Conservation (phyloP, 2,113 vertebrate genomes). For the Pionites leucogaster region DNA sequence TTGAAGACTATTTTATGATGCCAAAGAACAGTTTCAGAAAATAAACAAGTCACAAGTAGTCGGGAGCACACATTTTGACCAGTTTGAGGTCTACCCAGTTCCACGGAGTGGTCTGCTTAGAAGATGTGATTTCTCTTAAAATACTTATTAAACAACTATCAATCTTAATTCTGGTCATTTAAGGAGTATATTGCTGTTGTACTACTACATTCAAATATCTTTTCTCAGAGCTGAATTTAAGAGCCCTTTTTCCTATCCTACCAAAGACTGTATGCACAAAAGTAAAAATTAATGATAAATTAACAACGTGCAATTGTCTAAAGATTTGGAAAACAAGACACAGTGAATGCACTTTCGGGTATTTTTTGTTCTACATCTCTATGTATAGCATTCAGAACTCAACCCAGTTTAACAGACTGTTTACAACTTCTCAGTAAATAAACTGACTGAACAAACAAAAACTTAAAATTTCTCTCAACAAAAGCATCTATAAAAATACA, state of each 20-base stretch:
- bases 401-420: background rate
- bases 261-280: background rate
- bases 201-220: background rate
- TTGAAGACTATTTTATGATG: background rate
- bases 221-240: background rate
- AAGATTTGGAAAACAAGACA: background rate
- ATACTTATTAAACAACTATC: background rate
- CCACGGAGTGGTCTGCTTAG: background rate
- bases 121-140: background rate
- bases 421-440: background rate
- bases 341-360: background rate
- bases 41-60: background rate
- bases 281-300: background rate
- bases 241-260: background rate
- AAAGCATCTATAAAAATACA: slow-evolving; percentile 9
- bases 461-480: background rate
- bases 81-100: background rate
- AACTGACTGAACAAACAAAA: background rate
- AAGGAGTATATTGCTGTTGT: background rate
- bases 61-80: background rate
- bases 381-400: background rate
- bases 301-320: background rate
- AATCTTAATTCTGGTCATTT: background rate
- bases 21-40: background rate
- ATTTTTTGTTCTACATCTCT: background rate